phyloP scores from a whole-genome alignment of 2,888 invertebrate genomes.

The Phaonia tiefii region DNA sequence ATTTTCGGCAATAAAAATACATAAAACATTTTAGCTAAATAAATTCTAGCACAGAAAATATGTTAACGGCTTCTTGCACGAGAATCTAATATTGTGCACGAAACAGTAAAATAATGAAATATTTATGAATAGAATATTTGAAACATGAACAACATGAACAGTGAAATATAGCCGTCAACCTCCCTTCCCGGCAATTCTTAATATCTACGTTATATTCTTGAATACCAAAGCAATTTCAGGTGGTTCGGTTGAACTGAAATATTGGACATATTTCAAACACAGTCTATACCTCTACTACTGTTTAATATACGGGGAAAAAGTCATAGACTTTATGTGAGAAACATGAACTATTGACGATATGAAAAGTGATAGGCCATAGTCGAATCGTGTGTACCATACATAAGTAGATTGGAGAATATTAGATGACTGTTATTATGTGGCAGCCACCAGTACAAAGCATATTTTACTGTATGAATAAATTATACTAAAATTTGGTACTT shows the following conservation, averaged over 20 bases:
- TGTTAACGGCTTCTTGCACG: slow-evolving; percentile 67
- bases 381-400: too few species aligned
- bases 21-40: slow-evolving; percentile 2
- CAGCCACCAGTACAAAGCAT: too few species aligned
- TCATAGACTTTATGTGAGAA: slow-evolving; percentile 20
- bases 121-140: slow-evolving; percentile 63
- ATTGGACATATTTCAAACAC: slow-evolving; percentile 48
- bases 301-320: slow-evolving; percentile 10
- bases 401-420: too few species aligned
- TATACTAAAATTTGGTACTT: too few species aligned
- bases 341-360: slow-evolving; percentile 48
- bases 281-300: background rate
- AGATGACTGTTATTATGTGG: too few species aligned
- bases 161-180: too few species aligned
- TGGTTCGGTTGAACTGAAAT: slow-evolving; percentile 33
- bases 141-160: slow-evolving; percentile 11
- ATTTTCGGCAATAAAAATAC: slow-evolving; percentile 22
- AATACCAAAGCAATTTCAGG: slow-evolving; percentile 44
- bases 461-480: too few species aligned
- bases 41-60: slow-evolving; percentile 38
- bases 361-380: too few species aligned
- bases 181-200: background rate
- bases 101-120: slow-evolving; percentile 61
- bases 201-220: slow-evolving; percentile 8
- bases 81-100: slow-evolving; percentile 68